These are phyloP conservation scores for Scaptomyza pallida DNA, from an alignment of 1,140 invertebrate species.

Conservation along the genomic window DNA sequence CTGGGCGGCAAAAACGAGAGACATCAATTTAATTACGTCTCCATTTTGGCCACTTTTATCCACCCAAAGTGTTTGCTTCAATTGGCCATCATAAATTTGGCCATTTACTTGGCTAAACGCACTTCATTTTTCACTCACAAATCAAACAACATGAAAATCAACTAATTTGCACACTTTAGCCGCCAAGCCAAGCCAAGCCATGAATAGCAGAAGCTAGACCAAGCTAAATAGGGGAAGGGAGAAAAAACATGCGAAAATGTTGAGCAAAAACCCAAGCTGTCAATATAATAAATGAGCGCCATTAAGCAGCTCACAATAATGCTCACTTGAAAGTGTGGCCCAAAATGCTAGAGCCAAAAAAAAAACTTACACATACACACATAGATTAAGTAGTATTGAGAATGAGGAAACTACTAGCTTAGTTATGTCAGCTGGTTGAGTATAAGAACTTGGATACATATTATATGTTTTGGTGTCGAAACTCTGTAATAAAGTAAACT, in stretches of 20 bases:
- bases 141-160: conserved; percentile 68
- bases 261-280: conserved; percentile 51
- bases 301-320: conserved; percentile 62
- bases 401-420: not conserved
- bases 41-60: conserved; percentile 18
- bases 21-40: conserved; percentile 9
- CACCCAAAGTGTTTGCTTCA: not conserved
- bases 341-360: not conserved
- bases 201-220: not conserved
- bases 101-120: conserved; percentile 30
- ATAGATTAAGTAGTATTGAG: not conserved
- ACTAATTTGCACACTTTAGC: conserved; percentile 75
- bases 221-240: too few species aligned
- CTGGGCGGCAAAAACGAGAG: not conserved
- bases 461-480: too few species aligned
- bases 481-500: too few species aligned
- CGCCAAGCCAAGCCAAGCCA: conserved; percentile 20
- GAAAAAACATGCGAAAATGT: too few species aligned
- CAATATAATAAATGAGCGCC: conserved; percentile 79
- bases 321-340: conserved; percentile 56
- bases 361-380: not conserved
- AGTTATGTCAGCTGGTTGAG: not conserved
- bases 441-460: not conserved
- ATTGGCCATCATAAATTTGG: conserved; percentile 26
- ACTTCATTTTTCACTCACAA: conserved; percentile 50